A percentile compares a stretch with the other conserved stretches of the same genome.
Conservation (phyloP, 2,797 vertebrate species). For the Saxicola maurus region DNA sequence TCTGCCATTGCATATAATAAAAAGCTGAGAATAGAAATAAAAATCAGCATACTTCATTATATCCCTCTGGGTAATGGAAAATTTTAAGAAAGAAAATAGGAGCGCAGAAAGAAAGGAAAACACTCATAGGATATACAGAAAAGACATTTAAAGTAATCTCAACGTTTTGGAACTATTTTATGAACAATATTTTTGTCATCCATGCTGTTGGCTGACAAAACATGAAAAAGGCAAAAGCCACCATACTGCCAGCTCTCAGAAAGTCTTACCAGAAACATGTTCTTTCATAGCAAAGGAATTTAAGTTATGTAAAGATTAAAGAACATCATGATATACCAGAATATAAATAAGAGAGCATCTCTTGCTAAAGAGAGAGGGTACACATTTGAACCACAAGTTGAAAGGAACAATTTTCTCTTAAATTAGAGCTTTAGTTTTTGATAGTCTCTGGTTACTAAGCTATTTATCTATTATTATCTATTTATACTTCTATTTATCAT, state of each 20-base stretch:
- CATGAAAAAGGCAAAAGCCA: neutral
- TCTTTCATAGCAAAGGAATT: neutral
- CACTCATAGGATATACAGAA: neutral
- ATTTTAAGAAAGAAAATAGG: neutral
- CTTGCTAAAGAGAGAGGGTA: neutral
- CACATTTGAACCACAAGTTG: neutral
- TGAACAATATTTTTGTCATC: neutral
- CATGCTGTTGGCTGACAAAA: neutral
- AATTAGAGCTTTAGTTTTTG: neutral
- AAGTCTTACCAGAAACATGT: neutral
- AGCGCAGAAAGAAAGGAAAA: neutral
- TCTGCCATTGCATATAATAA: neutral
- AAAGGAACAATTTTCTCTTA: neutral
- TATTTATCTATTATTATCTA: neutral
- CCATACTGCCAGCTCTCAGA: neutral
- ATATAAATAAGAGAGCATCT: neutral
- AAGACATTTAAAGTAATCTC: neutral
- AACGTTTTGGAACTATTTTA: neutral
- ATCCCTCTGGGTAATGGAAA: neutral
- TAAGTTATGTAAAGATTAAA: neutral
- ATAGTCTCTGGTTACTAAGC: neutral
- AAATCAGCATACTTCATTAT: slow-evolving; percentile 24
- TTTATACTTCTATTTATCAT: neutral
- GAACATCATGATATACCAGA: neutral
- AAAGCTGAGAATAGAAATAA: slow-evolving; percentile 1